Evolutionary conservation across 1,140 invertebrate species (phyloP), one percentile per base, ranked within the genome.

Genomic region (Nasonia longicornis): DNA sequence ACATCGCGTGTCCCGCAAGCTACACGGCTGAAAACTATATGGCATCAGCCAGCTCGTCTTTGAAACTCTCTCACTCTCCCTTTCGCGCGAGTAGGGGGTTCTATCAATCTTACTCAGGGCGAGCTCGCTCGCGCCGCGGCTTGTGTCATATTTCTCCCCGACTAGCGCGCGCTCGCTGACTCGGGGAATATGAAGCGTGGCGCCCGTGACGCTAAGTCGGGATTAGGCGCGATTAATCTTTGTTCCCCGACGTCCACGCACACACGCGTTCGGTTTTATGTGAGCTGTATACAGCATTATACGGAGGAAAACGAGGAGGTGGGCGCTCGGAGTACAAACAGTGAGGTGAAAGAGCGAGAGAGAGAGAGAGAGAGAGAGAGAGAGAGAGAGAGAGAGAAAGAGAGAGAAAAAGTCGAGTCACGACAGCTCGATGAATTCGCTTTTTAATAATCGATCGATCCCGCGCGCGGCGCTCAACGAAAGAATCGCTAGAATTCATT

Each of bases 171-270:
- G 52, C 52, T 20, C 52, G 67, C 45, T 63, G 64, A 73, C 52
- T 79, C 71, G 2, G 48, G 64, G 48, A 80, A 77, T 73, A 83
- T 81, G 69, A 74, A 83, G 79, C 76, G 72, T 29, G 69, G 79
- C 72, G 80, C 80, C 80, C 81, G 78, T 81, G 79, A 75, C 73
- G 48, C 75, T 73, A 71, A 77, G 74, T 71, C 69, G 73, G 71
- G 82, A 81, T 84, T 84, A 81, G 75, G 72, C 66, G 77, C 82
- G 77, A 84, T 84, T 84, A 83, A 85, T 85, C 82, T 83, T 84
- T 83, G 81, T 82, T 82, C 58, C 29, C 10, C 79, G 71, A 81
- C 48, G 69, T 81, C 72, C 45, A 70, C 63, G 77, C 71, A n/a
- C 63, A n/a, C 48, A 52, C 48, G 38, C 16, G 2, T 14, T 4